phyloP scores from a whole-genome alignment of 2,888 invertebrate genomes.

The Drosophila percnosoma region DNA sequence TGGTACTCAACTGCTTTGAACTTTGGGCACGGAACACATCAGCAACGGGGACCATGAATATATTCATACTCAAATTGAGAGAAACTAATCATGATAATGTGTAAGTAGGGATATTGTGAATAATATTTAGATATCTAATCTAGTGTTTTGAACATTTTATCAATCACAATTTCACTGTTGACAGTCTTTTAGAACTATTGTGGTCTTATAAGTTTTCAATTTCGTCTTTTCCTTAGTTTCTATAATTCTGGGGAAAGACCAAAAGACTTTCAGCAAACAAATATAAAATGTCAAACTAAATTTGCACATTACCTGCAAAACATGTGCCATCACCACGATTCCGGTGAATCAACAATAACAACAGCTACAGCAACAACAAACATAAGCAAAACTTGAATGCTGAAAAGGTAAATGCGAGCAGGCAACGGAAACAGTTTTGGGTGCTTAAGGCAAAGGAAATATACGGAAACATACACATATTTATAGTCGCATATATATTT shows the following conservation, averaged over 20 bases:
- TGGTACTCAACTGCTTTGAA: conserved; percentile 43
- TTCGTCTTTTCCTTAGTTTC: conserved; percentile 25
- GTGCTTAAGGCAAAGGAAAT: conserved; percentile 39
- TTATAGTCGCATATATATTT: not conserved
- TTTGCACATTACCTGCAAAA: conserved; percentile 69
- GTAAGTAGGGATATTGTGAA: too few relatives aligned
- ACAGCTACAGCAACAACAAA: conserved; percentile 28
- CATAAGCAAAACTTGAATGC: conserved; percentile 41
- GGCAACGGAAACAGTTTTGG: conserved; percentile 54
- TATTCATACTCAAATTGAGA: too few relatives aligned
- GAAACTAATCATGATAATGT: too few relatives aligned
- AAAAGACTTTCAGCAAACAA: conserved; percentile 55
- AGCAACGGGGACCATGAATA: too few relatives aligned
- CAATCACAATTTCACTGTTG: not conserved
- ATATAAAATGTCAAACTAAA: conserved; percentile 78
- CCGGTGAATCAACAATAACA: conserved; percentile 29
- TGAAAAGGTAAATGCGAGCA: conserved; percentile 41
- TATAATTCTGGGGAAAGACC: conserved; percentile 16
- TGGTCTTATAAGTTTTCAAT: conserved; percentile 5
- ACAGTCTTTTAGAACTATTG: conserved; percentile 8
- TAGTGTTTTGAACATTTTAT: not conserved
- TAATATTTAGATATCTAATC: too few relatives aligned
- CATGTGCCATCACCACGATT: conserved; percentile 51
- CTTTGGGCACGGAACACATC: not conserved
- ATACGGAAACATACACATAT: conserved; percentile 1